Base-by-base conservation (phyloP, 2,113 vertebrate genomes). In the Tympanuchus pallidicinctus region DNA sequence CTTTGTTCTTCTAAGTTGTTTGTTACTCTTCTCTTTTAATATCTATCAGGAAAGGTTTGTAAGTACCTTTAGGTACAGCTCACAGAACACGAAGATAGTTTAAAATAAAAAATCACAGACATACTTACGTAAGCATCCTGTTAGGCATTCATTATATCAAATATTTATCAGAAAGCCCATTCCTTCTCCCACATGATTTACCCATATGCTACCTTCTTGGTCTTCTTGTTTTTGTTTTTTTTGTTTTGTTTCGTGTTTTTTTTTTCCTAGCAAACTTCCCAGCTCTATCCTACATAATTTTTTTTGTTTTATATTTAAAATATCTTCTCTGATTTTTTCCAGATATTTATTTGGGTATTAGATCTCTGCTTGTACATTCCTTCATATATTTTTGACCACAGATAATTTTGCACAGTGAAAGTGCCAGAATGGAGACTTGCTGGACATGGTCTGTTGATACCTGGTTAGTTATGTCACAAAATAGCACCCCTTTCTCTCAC, bases 121-220 rank as follows among this genome's bases (percentile, higher is more conserved):
- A 52, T 89, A 40, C 50, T 88, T 69, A 67, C 48, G 65, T 70
- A 74, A 88, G 59, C 61, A 90, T 91, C 27, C 24, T 86, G 63
- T 34, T 95, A 92, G 86, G 28, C 80, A 90, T 94, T 90, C 42
- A 69, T 77, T 38, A 40, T n/a, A 74, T 42, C 48, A 94, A 95
- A 93, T 71, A 71, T 95, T 95, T 86, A 90, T 94, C 45, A 87
- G 56, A 64, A 88, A 56, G 21, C 66, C 43, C 18, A 52, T 78
- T 92, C 32, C 45, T 94, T 84, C 82, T 64, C 43, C 54, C 50
- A 65, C 80, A 42, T 77, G 34, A 90, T 65, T 91, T 94, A 79
- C 40, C 25, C 64, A 57, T 36, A 59, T 69, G 82, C 79, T 48
- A 91, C 42, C 85, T 90, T 83, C 5, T 8, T 28, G 1, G 8